Evolutionary conservation across 2,888 invertebrate genomes (phyloP).

Genomic region (Tachina grossa): DNA sequence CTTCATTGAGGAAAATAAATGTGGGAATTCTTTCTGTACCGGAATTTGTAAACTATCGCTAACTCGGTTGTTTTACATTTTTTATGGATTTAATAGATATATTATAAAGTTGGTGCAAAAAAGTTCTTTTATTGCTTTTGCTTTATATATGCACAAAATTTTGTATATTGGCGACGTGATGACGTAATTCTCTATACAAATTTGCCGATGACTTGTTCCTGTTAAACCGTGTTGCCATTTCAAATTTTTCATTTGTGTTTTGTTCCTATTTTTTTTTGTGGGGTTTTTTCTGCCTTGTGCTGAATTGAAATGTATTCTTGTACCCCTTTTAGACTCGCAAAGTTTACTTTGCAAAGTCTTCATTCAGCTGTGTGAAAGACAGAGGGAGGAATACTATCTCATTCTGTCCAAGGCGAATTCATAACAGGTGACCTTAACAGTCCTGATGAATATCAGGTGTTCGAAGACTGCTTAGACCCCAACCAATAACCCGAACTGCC

Average conservation of each 20-base stretch:
- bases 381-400: too few species aligned
- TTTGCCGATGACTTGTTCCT: constrained; percentile 70
- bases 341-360: too few species aligned
- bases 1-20: constrained; percentile 38
- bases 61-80: background rate
- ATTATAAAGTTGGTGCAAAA: background rate
- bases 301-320: background rate
- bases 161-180: constrained; percentile 62
- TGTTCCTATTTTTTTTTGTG: background rate
- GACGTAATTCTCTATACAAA: constrained; percentile 69
- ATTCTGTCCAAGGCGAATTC: too few species aligned
- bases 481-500: too few species aligned
- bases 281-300: background rate
- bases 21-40: constrained; percentile 58
- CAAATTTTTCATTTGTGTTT: constrained; percentile 28
- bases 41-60: constrained; percentile 46
- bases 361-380: too few species aligned
- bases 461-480: too few species aligned
- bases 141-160: background rate
- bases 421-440: too few species aligned
- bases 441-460: too few species aligned
- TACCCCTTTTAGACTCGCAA: too few species aligned
- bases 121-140: background rate
- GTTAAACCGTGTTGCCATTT: constrained; percentile 64
- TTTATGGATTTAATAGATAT: background rate